These are phyloP conservation scores for Holcopasites calliopsidis DNA, from an alignment of 1,140 invertebrate species.

Conservation along the genomic window DNA sequence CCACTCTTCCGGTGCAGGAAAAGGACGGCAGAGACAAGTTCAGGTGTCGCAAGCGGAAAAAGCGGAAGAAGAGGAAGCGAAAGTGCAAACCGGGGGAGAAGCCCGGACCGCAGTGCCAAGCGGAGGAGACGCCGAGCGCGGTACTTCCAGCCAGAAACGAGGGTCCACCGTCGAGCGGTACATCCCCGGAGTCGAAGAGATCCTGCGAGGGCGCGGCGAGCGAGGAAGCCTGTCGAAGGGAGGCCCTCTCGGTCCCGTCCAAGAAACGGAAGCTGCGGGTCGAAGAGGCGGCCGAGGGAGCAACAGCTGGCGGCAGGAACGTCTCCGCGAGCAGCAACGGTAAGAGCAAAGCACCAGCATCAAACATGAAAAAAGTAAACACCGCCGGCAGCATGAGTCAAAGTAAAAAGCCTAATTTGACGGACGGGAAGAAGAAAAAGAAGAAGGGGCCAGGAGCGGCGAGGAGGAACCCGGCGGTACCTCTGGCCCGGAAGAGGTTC, in stretches of 20 bases:
- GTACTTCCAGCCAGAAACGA: neutral
- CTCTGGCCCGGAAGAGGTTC: conserved; percentile 41
- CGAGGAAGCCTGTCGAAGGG: conserved; percentile 68
- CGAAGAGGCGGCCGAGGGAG: conserved; percentile 7
- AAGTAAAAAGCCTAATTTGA: conserved; percentile 66
- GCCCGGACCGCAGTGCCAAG: conserved; percentile 65
- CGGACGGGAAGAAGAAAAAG: conserved; percentile 61
- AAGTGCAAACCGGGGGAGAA: conserved; percentile 63
- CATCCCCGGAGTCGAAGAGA: conserved; percentile 66
- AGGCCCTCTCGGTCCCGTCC: conserved; percentile 65
- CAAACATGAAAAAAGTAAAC: conserved; percentile 58
- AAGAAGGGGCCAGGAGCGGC: conserved; percentile 35
- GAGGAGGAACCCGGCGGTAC: conserved; percentile 33
- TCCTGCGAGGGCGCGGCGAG: conserved; percentile 69
- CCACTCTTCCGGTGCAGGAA: conserved; percentile 60
- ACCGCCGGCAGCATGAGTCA: conserved; percentile 53
- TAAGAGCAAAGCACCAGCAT: conserved; percentile 60
- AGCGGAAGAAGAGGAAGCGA: conserved; percentile 70
- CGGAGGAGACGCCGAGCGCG: neutral
- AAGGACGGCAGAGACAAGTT: conserved; percentile 70
- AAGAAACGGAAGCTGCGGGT: conserved; percentile 75
- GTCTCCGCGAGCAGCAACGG: conserved; percentile 50
- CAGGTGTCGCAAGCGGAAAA: conserved; percentile 71
- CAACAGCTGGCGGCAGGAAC: conserved; percentile 27
- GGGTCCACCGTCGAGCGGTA: neutral